These are phyloP conservation scores for Chironomus striatipennis DNA, from an alignment of 1,140 invertebrate genomes.

Conservation along the genomic window DNA sequence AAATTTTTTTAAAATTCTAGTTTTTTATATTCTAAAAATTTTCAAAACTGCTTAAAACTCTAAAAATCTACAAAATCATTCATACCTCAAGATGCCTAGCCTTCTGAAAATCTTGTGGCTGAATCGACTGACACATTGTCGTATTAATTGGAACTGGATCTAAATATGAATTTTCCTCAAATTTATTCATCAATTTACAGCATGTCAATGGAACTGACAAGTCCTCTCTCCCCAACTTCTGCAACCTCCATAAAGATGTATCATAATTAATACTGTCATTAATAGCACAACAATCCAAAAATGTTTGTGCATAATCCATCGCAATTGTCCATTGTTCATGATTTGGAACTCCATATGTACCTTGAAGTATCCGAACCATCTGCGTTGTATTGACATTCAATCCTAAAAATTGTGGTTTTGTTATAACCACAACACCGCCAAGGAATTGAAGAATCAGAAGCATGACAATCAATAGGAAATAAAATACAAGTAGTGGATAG, in stretches of 20 bases:
- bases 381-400: conserved; percentile 55
- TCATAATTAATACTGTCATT: conserved; percentile 69
- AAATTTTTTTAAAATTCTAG: no score
- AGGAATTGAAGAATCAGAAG: conserved; percentile 62
- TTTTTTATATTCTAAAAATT: no score
- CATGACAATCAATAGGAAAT: conserved; percentile 59
- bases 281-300: conserved; percentile 80
- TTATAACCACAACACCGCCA: conserved; percentile 60
- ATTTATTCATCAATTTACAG: conserved; percentile 57
- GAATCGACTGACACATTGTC: conserved; percentile 58
- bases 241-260: conserved; percentile 70
- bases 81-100: conserved; percentile 52
- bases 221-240: conserved; percentile 57
- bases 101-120: conserved; percentile 48
- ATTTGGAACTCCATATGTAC: conserved; percentile 64
- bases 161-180: conserved; percentile 52
- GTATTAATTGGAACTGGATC: conserved; percentile 66
- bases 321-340: conserved; percentile 65
- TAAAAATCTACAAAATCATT: neutral
- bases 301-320: conserved; percentile 62
- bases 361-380: conserved; percentile 59
- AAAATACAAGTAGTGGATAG: conserved; percentile 60
- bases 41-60: neutral
- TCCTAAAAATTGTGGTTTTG: conserved; percentile 69
- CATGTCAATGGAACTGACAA: conserved; percentile 69